A percentile compares a stretch with the other conserved stretches of the same genome.
These are phyloP conservation scores for Python bivittatus DNA, from an alignment of 2,113 vertebrate species.

Conservation along the genomic window DNA sequence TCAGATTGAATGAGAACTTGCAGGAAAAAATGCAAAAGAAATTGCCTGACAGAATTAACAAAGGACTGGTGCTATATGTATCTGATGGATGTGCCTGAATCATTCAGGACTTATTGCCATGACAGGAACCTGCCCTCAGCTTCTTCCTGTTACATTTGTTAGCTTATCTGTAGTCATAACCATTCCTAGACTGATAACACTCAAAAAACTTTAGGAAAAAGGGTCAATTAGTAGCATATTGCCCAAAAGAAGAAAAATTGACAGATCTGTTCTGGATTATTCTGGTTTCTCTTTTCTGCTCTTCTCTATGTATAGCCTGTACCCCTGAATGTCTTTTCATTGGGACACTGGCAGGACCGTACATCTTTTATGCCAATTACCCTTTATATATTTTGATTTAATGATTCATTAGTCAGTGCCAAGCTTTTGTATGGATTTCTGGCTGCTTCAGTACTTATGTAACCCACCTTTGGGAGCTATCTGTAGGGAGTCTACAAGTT, in stretches of 20 bases:
- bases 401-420: background rate
- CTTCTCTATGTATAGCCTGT: background rate
- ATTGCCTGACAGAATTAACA: background rate
- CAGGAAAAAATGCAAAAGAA: background rate
- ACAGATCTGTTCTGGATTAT: conserved; percentile 1
- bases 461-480: background rate
- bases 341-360: background rate
- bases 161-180: background rate
- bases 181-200: background rate
- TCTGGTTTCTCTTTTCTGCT: background rate
- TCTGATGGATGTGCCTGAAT: background rate
- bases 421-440: background rate
- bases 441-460: background rate
- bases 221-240: background rate
- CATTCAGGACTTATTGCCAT: background rate
- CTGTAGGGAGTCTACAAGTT: background rate
- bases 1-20: background rate
- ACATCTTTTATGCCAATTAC: background rate
- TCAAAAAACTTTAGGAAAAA: background rate
- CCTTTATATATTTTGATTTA: background rate
- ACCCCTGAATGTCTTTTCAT: conserved; percentile 1
- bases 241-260: background rate
- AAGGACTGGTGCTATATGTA: background rate
- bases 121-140: background rate
- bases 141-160: background rate